Evolutionary conservation across 2,113 vertebrate genomes (phyloP), one percentile per base, ranked within the genome.

Genomic region (Peromyscus maniculatus): DNA sequence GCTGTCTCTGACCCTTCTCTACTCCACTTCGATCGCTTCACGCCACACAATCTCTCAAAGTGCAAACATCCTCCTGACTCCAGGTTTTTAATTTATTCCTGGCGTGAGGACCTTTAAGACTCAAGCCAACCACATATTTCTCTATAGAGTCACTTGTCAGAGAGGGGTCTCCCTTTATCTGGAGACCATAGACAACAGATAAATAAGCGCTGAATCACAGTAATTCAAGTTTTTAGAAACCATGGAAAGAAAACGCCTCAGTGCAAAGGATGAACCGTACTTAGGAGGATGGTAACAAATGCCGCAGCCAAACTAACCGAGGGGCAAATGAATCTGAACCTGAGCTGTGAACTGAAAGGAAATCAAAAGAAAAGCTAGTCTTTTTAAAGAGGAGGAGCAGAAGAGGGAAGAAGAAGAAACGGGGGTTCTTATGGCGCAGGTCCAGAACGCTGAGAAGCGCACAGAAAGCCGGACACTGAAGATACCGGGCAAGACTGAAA

Each of bases 121-220:
- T 74, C 26, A 90, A 69, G 11, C 83, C 39, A 93, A 91, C 52
- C 12, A 80, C 36, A 5, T 24, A 62, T 55, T 84, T 97, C 87
- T 75, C 39, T 15, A 33, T 69, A 36, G 91, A 95, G 71, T 17
- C 89, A 88, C 88, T 69, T 33, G 78, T n/a, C n/a, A 93, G 5
- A 28, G 71, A 93, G 39, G 71, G 26, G 39, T 52, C 46, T 84
- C 96, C 59, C 84, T n/a, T 93, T 88, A 90, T 24, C 49, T 67
- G 78, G 52, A 89, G 33, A 90, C 5, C 93, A 94, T 0, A 84
- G 36, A 90, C 5, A 93, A 94, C 1, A 84, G 36, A 67, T 49
- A 43, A 83, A 19, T 90, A 93, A 66, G 80, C 91, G 7, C 39
- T 66, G 39, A 69, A 89, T 64, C 43, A 79, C 91, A 66, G 15